Conservation (phyloP, 2,888 invertebrate genomes). For the Eristalis tenax region DNA sequence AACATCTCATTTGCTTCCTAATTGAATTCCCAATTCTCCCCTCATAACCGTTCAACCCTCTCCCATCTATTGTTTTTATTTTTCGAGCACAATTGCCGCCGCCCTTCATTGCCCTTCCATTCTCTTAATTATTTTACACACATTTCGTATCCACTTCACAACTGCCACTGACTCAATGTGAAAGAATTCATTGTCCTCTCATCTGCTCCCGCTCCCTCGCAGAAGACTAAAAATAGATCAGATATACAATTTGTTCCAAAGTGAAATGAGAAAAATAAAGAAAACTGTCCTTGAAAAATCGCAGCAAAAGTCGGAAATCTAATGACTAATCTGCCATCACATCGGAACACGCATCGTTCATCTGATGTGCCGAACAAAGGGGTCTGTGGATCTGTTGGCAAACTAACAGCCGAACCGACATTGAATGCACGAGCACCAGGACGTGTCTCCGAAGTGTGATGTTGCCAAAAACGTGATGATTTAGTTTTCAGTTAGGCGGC, state of each 20-base stretch:
- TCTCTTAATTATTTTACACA: neutral
- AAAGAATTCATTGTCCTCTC: neutral
- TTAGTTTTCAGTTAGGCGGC: constrained; percentile 11
- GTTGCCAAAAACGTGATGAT: constrained; percentile 54
- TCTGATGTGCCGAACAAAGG: constrained; percentile 6
- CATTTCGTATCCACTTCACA: neutral
- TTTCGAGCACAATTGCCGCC: no score
- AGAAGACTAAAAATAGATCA: neutral
- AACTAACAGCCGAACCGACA: constrained; percentile 18
- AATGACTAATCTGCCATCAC: constrained; percentile 18
- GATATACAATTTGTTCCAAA: neutral
- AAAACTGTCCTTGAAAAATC: constrained; percentile 9
- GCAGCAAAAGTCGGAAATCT: neutral
- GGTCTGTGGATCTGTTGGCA: constrained; percentile 46
- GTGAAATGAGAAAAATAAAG: neutral
- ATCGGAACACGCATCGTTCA: constrained; percentile 38
- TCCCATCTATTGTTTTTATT: no score
- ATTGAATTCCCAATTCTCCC: no score
- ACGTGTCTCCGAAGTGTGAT: neutral
- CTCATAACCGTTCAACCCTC: no score
- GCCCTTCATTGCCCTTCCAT: no score
- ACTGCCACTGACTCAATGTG: neutral
- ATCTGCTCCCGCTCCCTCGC: neutral
- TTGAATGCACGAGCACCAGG: neutral
- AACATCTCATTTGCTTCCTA: no score